Evolutionary conservation across 2,113 vertebrate genomes (phyloP).

Genomic region (Eurypyga helias): DNA sequence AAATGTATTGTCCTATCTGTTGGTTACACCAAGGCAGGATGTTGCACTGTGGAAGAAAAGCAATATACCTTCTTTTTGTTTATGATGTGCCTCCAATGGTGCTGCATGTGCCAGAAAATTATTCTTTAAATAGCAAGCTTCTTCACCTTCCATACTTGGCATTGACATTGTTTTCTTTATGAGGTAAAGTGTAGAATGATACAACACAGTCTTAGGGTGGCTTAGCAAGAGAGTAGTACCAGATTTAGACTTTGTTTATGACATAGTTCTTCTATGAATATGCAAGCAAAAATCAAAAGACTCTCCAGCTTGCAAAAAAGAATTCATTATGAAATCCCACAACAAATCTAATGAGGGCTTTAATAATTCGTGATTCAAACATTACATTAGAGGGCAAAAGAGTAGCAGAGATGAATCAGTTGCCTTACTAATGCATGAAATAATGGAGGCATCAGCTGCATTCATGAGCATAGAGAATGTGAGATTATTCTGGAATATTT

Average conservation of each 20-base stretch:
- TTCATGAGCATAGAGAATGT: background rate
- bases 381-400: conserved; percentile 50
- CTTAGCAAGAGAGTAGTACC: conserved; percentile 34
- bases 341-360: conserved; percentile 66
- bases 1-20: background rate
- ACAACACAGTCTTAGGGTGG: background rate
- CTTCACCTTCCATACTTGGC: conserved; percentile 45
- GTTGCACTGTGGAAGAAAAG: background rate
- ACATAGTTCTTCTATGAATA: conserved; percentile 65
- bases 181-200: conserved; percentile 49
- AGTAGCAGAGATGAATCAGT: conserved; percentile 17
- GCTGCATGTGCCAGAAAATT: conserved; percentile 14
- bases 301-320: conserved; percentile 37
- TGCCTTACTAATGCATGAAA: background rate
- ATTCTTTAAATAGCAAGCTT: conserved; percentile 47
- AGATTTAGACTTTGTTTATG: conserved; percentile 70
- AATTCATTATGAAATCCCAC: conserved; percentile 66
- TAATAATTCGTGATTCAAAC: conserved; percentile 43
- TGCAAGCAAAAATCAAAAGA: conserved; percentile 69
- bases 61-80: background rate
- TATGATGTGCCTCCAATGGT: background rate
- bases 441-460: background rate
- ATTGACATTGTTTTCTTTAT: conserved; percentile 60
- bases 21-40: background rate
- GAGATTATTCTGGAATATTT: background rate